Base-by-base conservation (phyloP, 2,888 invertebrate species). In the Amiota communis region DNA sequence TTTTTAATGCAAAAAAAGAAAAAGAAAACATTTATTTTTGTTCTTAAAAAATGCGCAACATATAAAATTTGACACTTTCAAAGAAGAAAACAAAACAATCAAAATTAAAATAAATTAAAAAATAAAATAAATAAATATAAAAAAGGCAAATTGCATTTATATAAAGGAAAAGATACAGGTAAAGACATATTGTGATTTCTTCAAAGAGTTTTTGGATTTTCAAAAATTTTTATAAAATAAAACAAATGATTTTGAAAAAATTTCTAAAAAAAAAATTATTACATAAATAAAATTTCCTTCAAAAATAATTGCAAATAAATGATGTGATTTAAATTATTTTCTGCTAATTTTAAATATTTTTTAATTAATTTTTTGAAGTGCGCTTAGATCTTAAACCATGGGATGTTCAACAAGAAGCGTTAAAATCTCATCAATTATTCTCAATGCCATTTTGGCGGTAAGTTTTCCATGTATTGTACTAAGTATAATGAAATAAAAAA, bases 401-500 rank as follows among this genome's bases (percentile, higher is more conserved):
- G 87, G 88, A 74, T 88, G 87, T 72, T 80, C 81, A 71, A 87
- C 86, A 65, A 86, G 82, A 67, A 85, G 80, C 73, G 80, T 87
- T 17, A 87, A 88, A 79, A 79, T 88, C 74, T 76, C 83, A 75
- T 83, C 82, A n/a, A 81, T 86, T 69, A 78, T 77, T 71, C 76
- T 85, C 75, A 86, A 88, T 78, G 81, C 80, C 72, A 79, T 88
- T 81, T 78, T 88, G 81, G 86, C 88, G 87, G 87, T 87, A 82
- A 87, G 87, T 84, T 73, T 36, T 36, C 6, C 8, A 36, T 36
- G 1, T 36, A 36, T 2, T 46, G 15, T 49, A 48, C 17, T 36
- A 23, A 23, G 1, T 2, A 23, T 23, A 23, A 23, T 23, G 3
- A 23, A 23, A 36, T 36, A 36, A 36, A 36, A 6, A 4, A 36